phyloP scores from a whole-genome alignment of 2,888 invertebrate genomes.

The Phalangium opilio region DNA sequence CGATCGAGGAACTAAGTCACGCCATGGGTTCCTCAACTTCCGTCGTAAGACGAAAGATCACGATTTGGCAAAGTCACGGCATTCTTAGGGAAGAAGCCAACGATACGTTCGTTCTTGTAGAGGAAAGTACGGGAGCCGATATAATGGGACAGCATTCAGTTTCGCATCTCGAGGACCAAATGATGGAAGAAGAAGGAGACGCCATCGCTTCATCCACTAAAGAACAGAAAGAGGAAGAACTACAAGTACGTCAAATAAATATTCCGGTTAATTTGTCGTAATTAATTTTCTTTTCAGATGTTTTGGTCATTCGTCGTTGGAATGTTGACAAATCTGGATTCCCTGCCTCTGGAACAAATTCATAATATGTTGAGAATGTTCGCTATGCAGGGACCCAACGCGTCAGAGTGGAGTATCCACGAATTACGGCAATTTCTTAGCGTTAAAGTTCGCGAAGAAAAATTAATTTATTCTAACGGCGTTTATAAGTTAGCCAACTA shows the following conservation, averaged over 20 bases:
- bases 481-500: conserved; percentile 64
- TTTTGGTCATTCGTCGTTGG: conserved; percentile 96
- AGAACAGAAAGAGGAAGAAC: conserved; percentile 82
- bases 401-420: conserved; percentile 71
- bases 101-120: conserved; percentile 46
- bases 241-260: conserved; percentile 41
- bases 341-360: conserved; percentile 20
- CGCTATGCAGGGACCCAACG: conserved; percentile 61
- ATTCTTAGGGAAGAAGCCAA: conserved; percentile 56
- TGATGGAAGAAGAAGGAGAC: conserved; percentile 58
- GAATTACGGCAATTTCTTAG: conserved; percentile 80
- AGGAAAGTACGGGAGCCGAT: conserved; percentile 33
- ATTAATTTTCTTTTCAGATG: conserved; percentile 24
- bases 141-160: conserved; percentile 40
- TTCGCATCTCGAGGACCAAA: too few species aligned
- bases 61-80: conserved; percentile 89
- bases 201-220: conserved; percentile 89
- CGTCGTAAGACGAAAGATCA: conserved; percentile 65
- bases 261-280: too few species aligned
- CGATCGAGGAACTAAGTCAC: conserved; percentile 66
- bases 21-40: conserved; percentile 75
- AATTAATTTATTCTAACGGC: conserved; percentile 66
- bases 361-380: conserved; percentile 28
- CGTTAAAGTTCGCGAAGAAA: conserved; percentile 79
- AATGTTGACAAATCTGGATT: conserved; percentile 73